Conservation (phyloP, 2,888 invertebrate genomes). For the Drosophila trichaetosa region DNA sequence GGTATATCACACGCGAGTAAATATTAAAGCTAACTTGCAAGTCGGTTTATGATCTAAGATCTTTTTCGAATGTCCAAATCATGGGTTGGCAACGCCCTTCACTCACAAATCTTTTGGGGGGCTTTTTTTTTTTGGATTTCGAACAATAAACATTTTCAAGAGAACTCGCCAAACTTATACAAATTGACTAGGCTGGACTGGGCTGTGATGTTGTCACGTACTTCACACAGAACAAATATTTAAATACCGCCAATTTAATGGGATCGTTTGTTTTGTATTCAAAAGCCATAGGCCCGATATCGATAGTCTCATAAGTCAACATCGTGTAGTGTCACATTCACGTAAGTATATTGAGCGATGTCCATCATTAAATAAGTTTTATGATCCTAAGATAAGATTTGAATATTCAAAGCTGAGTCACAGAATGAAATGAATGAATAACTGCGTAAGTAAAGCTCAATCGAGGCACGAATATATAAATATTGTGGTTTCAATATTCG, state of each 20-base stretch:
- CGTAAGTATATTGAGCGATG: not conserved
- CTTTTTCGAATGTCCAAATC: conserved; percentile 1
- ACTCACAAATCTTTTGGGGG: conserved; percentile 2
- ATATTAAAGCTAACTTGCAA: not conserved
- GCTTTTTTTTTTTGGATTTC: conserved; percentile 13
- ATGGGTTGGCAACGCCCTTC: conserved; percentile 8
- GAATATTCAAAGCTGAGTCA: not conserved
- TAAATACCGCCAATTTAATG: conserved; percentile 46
- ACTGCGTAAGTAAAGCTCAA: not conserved
- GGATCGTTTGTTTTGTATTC: conserved; percentile 37
- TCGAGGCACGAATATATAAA: not conserved
- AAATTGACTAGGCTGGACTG: conserved; percentile 27
- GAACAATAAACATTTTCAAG: conserved; percentile 20
- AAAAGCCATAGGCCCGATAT: conserved; percentile 15
- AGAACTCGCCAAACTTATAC: conserved; percentile 42
- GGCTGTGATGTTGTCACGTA: conserved; percentile 30
- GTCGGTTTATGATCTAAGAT: not conserved
- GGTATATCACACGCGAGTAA: not conserved
- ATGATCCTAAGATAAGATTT: not conserved
- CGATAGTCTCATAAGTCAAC: not conserved
- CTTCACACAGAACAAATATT: conserved; percentile 59
- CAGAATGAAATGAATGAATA: not conserved
- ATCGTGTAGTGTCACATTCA: not conserved
- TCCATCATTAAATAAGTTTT: not conserved
- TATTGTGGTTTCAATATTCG: not conserved